Percentiles rank a stretch among this genome's conserved stretches.
phyloP scores from a whole-genome alignment of 2,113 vertebrate species.

The Trinectes maculatus region DNA sequence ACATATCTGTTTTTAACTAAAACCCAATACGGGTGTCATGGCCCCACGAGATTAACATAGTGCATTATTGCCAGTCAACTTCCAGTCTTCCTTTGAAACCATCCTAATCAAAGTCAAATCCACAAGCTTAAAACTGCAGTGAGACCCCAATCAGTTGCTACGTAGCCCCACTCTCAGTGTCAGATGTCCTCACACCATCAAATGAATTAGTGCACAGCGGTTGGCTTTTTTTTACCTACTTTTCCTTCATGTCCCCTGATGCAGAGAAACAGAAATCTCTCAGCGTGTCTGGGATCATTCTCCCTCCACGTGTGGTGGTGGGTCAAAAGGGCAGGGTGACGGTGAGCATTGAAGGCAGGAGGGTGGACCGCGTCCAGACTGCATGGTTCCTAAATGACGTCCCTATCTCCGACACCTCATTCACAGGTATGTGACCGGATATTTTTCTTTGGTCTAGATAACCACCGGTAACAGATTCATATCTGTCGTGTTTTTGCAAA shows the following conservation, averaged over 20 bases:
- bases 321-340: slow-evolving; percentile 81
- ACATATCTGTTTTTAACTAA: too few relatives aligned
- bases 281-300: slow-evolving; percentile 79
- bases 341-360: slow-evolving; percentile 79
- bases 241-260: neutral
- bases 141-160: too few relatives aligned
- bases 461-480: neutral
- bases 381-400: slow-evolving; percentile 81
- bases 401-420: slow-evolving; percentile 76
- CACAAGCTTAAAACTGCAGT: too few relatives aligned
- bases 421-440: slow-evolving; percentile 56
- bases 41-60: too few relatives aligned
- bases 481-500: too few relatives aligned
- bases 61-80: too few relatives aligned
- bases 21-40: too few relatives aligned
- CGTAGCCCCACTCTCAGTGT: too few relatives aligned
- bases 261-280: slow-evolving; percentile 83
- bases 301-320: slow-evolving; percentile 77
- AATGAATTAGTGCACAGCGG: neutral
- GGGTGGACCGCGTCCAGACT: slow-evolving; percentile 78
- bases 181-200: too few relatives aligned
- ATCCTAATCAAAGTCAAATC: too few relatives aligned
- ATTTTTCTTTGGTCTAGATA: neutral
- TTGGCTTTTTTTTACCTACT: neutral
- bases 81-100: too few relatives aligned